Evolutionary conservation across 2,797 vertebrate species (phyloP).

Genomic region (Diplodus sargus): DNA sequence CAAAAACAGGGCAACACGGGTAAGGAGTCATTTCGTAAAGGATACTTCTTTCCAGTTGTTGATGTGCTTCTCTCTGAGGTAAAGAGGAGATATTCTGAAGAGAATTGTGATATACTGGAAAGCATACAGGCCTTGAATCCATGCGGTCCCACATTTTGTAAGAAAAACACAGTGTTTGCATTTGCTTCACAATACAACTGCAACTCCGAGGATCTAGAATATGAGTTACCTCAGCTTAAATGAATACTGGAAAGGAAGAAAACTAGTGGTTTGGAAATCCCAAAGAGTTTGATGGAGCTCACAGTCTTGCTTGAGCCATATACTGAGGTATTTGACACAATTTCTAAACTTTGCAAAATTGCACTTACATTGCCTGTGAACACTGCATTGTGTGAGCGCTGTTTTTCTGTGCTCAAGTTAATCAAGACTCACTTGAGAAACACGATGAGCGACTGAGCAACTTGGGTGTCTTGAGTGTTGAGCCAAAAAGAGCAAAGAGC

Average conservation of each 20-base stretch:
- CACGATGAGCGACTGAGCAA: too few relatives aligned
- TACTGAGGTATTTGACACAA: constrained; percentile 22
- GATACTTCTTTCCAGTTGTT: constrained; percentile 19
- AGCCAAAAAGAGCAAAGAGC: too few relatives aligned
- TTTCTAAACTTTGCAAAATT: constrained; percentile 10
- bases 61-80: too few relatives aligned
- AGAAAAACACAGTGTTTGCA: constrained; percentile 14
- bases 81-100: too few relatives aligned
- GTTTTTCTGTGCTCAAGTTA: too few relatives aligned
- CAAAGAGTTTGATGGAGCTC: constrained; percentile 17
- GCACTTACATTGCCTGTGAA: too few relatives aligned
- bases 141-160: too few relatives aligned
- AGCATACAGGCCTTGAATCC: neutral
- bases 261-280: constrained; percentile 33
- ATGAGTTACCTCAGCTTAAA: constrained; percentile 34
- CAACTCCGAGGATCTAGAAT: constrained; percentile 30
- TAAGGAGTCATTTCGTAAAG: constrained; percentile 19
- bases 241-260: constrained; percentile 32
- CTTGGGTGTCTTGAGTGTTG: too few relatives aligned
- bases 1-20: constrained; percentile 23
- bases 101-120: too few relatives aligned
- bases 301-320: constrained; percentile 39
- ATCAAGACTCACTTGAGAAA: too few relatives aligned
- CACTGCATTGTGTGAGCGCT: too few relatives aligned
- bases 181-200: constrained; percentile 32